phyloP scores from a whole-genome alignment of 2,797 vertebrate genomes.

The Trachurus trachurus region DNA sequence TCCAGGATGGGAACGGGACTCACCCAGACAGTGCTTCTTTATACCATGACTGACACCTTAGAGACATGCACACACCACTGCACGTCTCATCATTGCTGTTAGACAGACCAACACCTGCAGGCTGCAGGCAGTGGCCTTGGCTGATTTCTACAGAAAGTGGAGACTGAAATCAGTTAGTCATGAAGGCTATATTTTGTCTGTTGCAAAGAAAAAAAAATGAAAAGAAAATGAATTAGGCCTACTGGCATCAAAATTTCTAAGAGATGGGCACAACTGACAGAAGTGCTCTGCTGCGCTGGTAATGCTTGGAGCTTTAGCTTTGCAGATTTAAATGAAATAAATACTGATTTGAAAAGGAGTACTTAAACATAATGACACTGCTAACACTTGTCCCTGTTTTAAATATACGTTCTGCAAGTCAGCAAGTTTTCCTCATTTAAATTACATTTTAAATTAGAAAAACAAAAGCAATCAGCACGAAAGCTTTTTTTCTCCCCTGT shows the following conservation, averaged over 20 bases:
- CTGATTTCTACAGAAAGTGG: conserved; percentile 36
- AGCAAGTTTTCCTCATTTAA: conserved; percentile 62
- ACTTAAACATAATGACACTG: not conserved
- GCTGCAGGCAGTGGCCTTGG: conserved; percentile 42
- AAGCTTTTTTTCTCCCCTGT: conserved; percentile 59
- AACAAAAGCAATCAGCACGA: conserved; percentile 65
- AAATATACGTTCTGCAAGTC: conserved; percentile 40
- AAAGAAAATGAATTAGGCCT: not conserved
- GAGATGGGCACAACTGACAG: conserved; percentile 1
- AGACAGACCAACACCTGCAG: conserved; percentile 45
- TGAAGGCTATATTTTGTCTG: conserved; percentile 22
- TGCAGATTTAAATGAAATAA: conserved; percentile 13
- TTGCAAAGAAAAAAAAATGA: not conserved
- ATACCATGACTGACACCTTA: conserved; percentile 53
- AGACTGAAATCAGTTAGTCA: conserved; percentile 36
- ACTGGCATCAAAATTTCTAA: not conserved
- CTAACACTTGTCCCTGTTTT: conserved; percentile 13
- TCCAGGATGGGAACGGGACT: conserved; percentile 30
- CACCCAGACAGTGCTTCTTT: conserved; percentile 28
- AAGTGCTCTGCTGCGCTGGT: not conserved
- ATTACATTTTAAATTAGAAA: conserved; percentile 56
- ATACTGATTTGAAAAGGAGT: conserved; percentile 13
- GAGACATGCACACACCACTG: conserved; percentile 32
- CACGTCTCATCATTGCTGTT: conserved; percentile 35
- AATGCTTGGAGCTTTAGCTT: not conserved